Evolutionary conservation across 2,888 invertebrate genomes (phyloP).

Genomic region (Drosophila helvetica): DNA sequence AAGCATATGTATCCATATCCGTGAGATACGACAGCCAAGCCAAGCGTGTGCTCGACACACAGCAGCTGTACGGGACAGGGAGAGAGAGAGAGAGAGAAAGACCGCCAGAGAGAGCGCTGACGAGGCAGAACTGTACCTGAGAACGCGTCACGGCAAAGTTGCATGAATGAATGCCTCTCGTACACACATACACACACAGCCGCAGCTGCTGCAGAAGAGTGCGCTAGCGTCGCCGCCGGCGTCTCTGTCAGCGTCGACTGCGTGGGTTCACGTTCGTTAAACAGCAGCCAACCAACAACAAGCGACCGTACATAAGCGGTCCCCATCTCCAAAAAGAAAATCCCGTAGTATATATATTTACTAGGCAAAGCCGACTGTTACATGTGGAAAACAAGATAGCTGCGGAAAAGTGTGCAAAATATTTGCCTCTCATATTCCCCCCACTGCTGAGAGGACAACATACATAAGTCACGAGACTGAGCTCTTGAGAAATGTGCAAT

Average conservation of each 20-base stretch:
- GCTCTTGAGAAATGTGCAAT: slow-evolving; percentile 26
- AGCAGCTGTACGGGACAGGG: slow-evolving; percentile 39
- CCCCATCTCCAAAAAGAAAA: slow-evolving; percentile 64
- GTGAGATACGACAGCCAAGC: slow-evolving; percentile 60
- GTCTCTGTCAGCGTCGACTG: slow-evolving; percentile 42
- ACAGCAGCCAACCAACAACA: slow-evolving; percentile 61
- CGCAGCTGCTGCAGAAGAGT: slow-evolving; percentile 60
- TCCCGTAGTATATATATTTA: slow-evolving; percentile 59
- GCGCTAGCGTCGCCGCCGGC: slow-evolving; percentile 5
- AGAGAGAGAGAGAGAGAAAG: slow-evolving; percentile 37
- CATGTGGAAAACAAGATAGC: slow-evolving; percentile 53
- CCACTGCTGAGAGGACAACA: slow-evolving; percentile 38
- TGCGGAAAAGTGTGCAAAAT: slow-evolving; percentile 66
- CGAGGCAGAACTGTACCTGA: slow-evolving; percentile 73
- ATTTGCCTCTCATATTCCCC: slow-evolving; percentile 23
- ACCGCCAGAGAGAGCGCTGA: slow-evolving; percentile 28
- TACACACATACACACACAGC: slow-evolving; percentile 31
- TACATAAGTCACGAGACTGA: slow-evolving; percentile 46
- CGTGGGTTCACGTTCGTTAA: slow-evolving; percentile 69
- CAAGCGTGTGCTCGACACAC: slow-evolving; percentile 74
- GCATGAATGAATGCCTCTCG: slow-evolving; percentile 70
- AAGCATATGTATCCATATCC: slow-evolving; percentile 56
- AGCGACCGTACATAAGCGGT: slow-evolving; percentile 64
- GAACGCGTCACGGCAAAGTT: slow-evolving; percentile 62
- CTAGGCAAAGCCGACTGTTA: slow-evolving; percentile 57